Percentiles rank a stretch among this genome's conserved stretches.
These are phyloP conservation scores for Perca schrenkii DNA, from an alignment of 2,113 vertebrate genomes.

Conservation along the genomic window DNA sequence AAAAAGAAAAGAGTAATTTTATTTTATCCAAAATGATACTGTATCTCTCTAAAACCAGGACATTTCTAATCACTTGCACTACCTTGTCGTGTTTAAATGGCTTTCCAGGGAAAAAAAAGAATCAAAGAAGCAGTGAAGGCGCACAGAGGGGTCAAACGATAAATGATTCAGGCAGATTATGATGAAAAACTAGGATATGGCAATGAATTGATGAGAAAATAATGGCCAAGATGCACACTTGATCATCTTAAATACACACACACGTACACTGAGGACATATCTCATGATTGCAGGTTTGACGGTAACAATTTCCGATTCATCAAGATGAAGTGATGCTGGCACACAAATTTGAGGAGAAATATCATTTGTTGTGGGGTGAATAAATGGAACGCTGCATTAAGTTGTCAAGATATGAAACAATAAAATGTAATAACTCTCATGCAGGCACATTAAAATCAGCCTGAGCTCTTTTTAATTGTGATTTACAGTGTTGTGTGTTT, in stretches of 20 bases:
- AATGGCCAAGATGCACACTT: not conserved
- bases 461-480: slow-evolving; percentile 41
- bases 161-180: not conserved
- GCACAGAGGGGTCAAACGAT: not conserved
- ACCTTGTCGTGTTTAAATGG: not conserved
- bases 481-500: slow-evolving; percentile 21
- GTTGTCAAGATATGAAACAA: slow-evolving; percentile 15
- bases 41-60: not conserved
- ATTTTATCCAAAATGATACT: slow-evolving; percentile 1
- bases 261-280: not conserved
- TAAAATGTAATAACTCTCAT: slow-evolving; percentile 16
- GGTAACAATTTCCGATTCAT: slow-evolving; percentile 29
- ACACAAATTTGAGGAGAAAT: not conserved
- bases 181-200: slow-evolving; percentile 10
- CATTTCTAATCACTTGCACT: not conserved
- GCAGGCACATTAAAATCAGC: not conserved
- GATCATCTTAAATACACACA: slow-evolving; percentile 16
- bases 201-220: slow-evolving; percentile 3
- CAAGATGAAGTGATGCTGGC: slow-evolving; percentile 33
- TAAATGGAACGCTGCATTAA: slow-evolving; percentile 14
- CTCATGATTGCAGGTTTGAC: slow-evolving; percentile 34
- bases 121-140: not conserved
- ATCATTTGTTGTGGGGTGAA: slow-evolving; percentile 13
- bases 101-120: not conserved
- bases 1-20: not conserved